These are phyloP conservation scores for Stomatorhinus walkeri DNA, from an alignment of 2,797 vertebrate genomes.

Conservation along the genomic window DNA sequence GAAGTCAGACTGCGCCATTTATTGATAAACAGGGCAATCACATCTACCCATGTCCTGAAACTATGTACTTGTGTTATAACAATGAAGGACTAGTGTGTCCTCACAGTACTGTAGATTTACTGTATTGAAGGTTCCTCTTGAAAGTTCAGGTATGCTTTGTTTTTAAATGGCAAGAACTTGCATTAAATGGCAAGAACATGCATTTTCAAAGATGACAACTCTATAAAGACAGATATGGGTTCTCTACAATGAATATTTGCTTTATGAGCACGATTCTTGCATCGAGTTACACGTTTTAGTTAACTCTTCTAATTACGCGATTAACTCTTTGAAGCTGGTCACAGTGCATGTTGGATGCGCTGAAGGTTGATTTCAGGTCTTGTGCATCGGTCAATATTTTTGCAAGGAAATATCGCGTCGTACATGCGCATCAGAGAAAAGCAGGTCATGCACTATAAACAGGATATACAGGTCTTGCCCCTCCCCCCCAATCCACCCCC, in stretches of 20 bases:
- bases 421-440: background rate
- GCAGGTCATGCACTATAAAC: background rate
- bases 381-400: background rate
- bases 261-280: background rate
- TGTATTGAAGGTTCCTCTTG: background rate
- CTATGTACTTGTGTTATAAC: background rate
- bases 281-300: conserved; percentile 11
- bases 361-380: background rate
- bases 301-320: background rate
- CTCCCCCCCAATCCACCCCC: background rate
- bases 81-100: background rate
- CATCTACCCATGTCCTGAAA: background rate
- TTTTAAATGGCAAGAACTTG: conserved; percentile 8
- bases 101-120: conserved; percentile 6
- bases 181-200: conserved; percentile 5
- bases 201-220: background rate
- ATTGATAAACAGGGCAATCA: background rate
- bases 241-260: background rate
- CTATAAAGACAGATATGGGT: background rate
- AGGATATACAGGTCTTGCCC: background rate
- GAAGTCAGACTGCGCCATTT: background rate
- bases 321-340: background rate
- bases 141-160: conserved; percentile 7
- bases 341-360: background rate
- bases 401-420: background rate